Conservation (phyloP, 2,888 invertebrate species). For the Phyllotreta cruciferae region DNA sequence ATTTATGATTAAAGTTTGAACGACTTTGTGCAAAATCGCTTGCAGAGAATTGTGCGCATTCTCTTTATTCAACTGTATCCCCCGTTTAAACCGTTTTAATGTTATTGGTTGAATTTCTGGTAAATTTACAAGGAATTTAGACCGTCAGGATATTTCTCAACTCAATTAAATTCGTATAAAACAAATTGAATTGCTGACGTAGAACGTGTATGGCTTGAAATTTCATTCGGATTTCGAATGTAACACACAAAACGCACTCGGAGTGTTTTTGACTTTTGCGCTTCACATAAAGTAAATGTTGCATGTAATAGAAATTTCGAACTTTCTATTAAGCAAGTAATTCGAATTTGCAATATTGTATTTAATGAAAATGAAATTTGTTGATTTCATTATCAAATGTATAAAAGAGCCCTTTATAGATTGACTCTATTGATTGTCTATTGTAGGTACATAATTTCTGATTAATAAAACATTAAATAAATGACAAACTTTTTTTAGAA, state of each 20-base stretch:
- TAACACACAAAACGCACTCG: conserved; percentile 24
- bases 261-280: no score
- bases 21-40: conserved; percentile 58
- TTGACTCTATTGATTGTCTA: no score
- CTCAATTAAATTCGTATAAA: conserved; percentile 44
- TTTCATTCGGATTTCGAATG: conserved; percentile 18
- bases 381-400: no score
- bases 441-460: no score
- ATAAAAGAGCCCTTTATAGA: no score
- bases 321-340: no score
- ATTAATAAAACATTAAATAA: no score
- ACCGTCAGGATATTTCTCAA: conserved; percentile 46
- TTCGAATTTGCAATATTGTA: no score
- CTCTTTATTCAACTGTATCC: conserved; percentile 57
- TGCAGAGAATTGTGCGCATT: conserved; percentile 57
- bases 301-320: no score
- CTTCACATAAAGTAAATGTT: no score
- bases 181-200: conserved; percentile 31
- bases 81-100: conserved; percentile 57
- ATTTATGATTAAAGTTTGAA: conserved; percentile 59
- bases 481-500: conserved; percentile 9
- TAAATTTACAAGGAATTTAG: conserved; percentile 53
- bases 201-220: conserved; percentile 8
- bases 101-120: conserved; percentile 57
- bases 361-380: no score